These are phyloP conservation scores for Thereva nobilitata DNA, from an alignment of 2,888 invertebrate genomes.

Conservation along the genomic window DNA sequence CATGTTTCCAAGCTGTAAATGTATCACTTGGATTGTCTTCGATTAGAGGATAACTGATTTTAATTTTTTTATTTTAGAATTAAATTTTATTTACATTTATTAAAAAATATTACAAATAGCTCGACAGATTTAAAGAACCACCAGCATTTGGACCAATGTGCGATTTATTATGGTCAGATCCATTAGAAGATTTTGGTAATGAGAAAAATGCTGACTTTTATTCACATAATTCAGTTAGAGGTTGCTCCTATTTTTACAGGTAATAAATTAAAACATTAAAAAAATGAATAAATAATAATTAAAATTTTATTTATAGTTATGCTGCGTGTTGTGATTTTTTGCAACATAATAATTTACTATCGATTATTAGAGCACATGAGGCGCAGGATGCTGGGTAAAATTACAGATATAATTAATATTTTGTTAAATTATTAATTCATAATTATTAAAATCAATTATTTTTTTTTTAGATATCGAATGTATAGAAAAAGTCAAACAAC, in stretches of 20 bases:
- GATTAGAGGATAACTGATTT: too few relatives aligned
- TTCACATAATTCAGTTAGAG: conserved; percentile 98
- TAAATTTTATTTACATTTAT: too few relatives aligned
- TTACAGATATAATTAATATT: too few relatives aligned
- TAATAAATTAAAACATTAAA: too few relatives aligned
- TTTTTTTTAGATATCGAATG: conserved; percentile 79
- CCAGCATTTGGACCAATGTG: conserved; percentile 99
- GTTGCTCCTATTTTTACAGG: conserved; percentile 98
- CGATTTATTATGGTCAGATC: conserved; percentile 99
- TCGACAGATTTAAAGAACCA: conserved; percentile 99
- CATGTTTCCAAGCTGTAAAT: too few relatives aligned
- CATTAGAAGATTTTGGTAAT: conserved; percentile 98
- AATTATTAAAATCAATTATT: too few relatives aligned
- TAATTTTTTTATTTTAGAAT: too few relatives aligned
- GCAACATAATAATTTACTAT: conserved; percentile 98
- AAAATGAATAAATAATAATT: too few relatives aligned
- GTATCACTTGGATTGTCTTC: too few relatives aligned
- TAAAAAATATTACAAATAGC: conserved; percentile 61
- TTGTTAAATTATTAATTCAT: too few relatives aligned
- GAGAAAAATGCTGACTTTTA: conserved; percentile 97
- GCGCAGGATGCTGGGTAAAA: conserved; percentile 94
- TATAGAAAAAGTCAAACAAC: conserved; percentile 99
- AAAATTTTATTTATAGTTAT: conserved; percentile 65
- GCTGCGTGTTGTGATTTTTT: conserved; percentile 99
- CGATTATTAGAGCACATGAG: conserved; percentile 99